Evolutionary conservation across 2,113 vertebrate species (phyloP).

Genomic region (Verasper variegatus): DNA sequence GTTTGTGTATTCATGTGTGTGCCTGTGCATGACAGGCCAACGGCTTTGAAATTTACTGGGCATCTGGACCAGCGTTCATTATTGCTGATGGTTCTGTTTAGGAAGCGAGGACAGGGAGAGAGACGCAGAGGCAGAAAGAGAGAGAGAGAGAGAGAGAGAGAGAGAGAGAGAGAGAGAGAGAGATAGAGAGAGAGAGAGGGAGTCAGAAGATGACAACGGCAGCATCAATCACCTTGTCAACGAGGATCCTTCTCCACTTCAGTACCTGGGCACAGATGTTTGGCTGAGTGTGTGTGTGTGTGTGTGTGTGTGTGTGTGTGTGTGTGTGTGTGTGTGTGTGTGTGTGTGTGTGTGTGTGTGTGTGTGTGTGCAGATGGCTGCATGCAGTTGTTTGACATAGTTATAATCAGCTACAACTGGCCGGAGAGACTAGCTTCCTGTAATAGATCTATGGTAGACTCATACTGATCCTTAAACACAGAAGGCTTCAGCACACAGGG

Average conservation of each 20-base stretch:
- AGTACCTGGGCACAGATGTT: constrained; percentile 63
- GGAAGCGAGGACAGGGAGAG: constrained; percentile 26
- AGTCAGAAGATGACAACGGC: constrained; percentile 61
- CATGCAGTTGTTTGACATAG: constrained; percentile 42
- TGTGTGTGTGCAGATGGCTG: constrained; percentile 3
- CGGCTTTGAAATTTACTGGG: constrained; percentile 63
- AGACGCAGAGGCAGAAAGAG: constrained; percentile 11
- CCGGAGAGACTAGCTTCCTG: background rate
- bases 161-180: constrained; percentile 18
- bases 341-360: constrained; percentile 19
- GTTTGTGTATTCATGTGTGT: constrained; percentile 6
- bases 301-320: constrained; percentile 11
- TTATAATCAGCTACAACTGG: constrained; percentile 23
- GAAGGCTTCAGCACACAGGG: background rate
- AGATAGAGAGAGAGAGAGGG: constrained; percentile 8
- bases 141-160: constrained; percentile 11
- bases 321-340: background rate
- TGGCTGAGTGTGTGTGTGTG: constrained; percentile 24
- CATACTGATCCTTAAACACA: background rate
- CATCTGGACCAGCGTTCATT: constrained; percentile 73
- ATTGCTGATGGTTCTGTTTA: constrained; percentile 62
- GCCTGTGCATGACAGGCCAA: constrained; percentile 44
- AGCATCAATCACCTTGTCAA: constrained; percentile 76
- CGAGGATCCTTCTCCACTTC: constrained; percentile 57
- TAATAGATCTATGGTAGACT: constrained; percentile 31